Evolutionary conservation across 2,888 invertebrate species (phyloP), one percentile per base, ranked within the genome.

Genomic region (Caradrina clavipalpis): DNA sequence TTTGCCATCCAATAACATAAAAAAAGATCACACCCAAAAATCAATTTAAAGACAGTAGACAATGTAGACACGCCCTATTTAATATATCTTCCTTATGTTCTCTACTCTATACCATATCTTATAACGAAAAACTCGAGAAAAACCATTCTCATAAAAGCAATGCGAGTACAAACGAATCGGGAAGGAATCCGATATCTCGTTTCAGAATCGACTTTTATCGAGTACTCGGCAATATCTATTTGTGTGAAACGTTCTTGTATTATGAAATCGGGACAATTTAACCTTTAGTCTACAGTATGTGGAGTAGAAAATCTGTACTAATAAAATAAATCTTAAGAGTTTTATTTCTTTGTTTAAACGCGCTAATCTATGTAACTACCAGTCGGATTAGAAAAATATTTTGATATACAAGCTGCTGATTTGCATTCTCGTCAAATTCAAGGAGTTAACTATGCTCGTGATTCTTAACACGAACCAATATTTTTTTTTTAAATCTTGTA

Each of bases 241-340:
- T 75, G 72, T 69, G 68, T 84, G 68, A 76, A 72, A 78, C 69
- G 79, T 69, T n/a, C 57, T 82, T 69, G 59, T 79, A 78, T 69
- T 77, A 82, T 74, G 61, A 67, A 77, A 78, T 73, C 51, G 51
- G 56, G 71, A 71, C 73, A 73, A 78, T 81, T 26, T 72, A 49
- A 69, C 76, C 59, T 67, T 54, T 65, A 50, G 57, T 31, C 35
- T 42, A 10, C 53, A 53, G 50, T 55, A 78, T 67, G 59, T 73
- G 69, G 63, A 69, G 61, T 58, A 83, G 70, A 83, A 76, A 83
- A 83, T 78, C 7, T 35, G 8, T 8, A 35, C 8, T 8, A 35
- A 8, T 8, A 35, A 5, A 35, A 35, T 35, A 8, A 35, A 35
- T 7, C 35, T 35, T 0, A 35, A 35, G 0, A 35, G 1, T 35